phyloP scores from a whole-genome alignment of 2,113 vertebrate genomes.

The Gobius niger region DNA sequence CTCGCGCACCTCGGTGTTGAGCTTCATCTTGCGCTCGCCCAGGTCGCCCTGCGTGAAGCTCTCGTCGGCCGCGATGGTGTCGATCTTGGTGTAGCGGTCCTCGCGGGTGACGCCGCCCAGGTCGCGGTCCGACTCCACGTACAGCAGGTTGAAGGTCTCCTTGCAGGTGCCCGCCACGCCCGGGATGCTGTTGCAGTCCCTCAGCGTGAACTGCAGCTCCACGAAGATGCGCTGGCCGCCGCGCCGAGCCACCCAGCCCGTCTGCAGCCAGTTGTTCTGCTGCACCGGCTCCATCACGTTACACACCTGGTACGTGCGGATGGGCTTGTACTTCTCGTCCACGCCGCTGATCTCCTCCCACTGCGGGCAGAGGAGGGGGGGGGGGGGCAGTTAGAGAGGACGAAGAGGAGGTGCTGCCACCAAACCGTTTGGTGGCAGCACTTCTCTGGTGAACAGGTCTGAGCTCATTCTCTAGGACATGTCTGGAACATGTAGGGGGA shows the following conservation, averaged over 20 bases:
- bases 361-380: slow-evolving; percentile 62
- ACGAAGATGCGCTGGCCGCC: slow-evolving; percentile 93
- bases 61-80: slow-evolving; percentile 95
- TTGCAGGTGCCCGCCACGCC: slow-evolving; percentile 92
- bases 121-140: slow-evolving; percentile 84
- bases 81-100: slow-evolving; percentile 88
- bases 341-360: slow-evolving; percentile 98
- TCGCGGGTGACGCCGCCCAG: slow-evolving; percentile 76
- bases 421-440: too few species aligned
- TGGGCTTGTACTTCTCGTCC: slow-evolving; percentile 91
- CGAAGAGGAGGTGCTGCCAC: too few species aligned
- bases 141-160: slow-evolving; percentile 97
- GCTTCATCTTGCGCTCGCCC: slow-evolving; percentile 96
- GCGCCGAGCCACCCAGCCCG: slow-evolving; percentile 87
- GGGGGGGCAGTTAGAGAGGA: not conserved
- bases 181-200: slow-evolving; percentile 97
- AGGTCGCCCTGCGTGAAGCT: slow-evolving; percentile 97
- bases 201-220: slow-evolving; percentile 94
- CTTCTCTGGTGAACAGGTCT: too few species aligned
- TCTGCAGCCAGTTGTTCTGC: slow-evolving; percentile 99
- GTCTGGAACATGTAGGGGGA: too few species aligned
- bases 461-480: too few species aligned
- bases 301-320: slow-evolving; percentile 96
- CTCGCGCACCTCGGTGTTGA: slow-evolving; percentile 95
- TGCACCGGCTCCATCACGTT: slow-evolving; percentile 94